Conservation (phyloP, 2,888 invertebrate genomes). For the Chrysolina americana region DNA sequence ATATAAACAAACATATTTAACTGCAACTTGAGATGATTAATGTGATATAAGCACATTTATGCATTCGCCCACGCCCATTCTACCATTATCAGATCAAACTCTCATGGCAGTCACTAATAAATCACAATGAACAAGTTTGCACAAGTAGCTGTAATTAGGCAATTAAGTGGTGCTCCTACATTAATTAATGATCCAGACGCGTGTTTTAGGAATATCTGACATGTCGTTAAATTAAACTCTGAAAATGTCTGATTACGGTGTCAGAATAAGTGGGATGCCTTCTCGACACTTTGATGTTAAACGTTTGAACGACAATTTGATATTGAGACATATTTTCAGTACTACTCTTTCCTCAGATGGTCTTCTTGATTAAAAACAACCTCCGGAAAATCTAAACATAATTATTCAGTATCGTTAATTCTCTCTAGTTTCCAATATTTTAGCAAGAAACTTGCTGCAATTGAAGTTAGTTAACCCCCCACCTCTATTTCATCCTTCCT, state of each 20-base stretch:
- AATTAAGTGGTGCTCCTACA: constrained; percentile 24
- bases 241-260: background rate
- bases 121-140: constrained; percentile 50
- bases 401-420: no score
- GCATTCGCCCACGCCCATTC: constrained; percentile 44
- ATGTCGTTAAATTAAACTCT: background rate
- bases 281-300: background rate
- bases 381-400: no score
- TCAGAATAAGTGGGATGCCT: background rate
- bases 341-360: no score
- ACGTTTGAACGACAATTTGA: no score
- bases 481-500: no score
- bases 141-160: constrained; percentile 33
- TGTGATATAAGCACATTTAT: constrained; percentile 45
- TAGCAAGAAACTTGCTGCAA: no score
- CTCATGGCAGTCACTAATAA: constrained; percentile 52
- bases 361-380: no score
- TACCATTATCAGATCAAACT: constrained; percentile 53
- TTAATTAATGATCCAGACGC: background rate
- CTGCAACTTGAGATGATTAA: constrained; percentile 24
- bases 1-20: constrained; percentile 30
- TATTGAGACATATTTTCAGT: no score
- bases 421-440: no score
- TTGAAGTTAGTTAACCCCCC: no score
- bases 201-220: constrained; percentile 8